phyloP scores from a whole-genome alignment of 1,140 invertebrate genomes.

The Sitodiplosis mosellana region DNA sequence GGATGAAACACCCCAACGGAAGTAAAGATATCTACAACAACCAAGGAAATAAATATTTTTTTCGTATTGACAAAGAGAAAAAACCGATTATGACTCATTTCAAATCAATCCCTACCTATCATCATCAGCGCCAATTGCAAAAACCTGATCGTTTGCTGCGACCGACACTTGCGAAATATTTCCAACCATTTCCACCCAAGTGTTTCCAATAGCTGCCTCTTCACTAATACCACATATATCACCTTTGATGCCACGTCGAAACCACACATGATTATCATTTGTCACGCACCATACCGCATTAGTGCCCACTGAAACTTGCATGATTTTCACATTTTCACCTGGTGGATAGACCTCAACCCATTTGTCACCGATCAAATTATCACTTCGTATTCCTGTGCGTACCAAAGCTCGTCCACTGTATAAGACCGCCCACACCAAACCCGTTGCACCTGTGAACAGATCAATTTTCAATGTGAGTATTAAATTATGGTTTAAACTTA shows the following conservation, averaged over 20 bases:
- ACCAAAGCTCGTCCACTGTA: conserved; percentile 64
- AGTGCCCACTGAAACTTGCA: conserved; percentile 64
- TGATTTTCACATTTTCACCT: conserved; percentile 41
- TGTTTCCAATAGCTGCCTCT: conserved; percentile 48
- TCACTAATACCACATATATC: conserved; percentile 47
- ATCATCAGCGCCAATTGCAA: conserved; percentile 27
- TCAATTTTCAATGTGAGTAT: too few relatives aligned
- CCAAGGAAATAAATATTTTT: conserved; percentile 30
- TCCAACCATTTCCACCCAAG: conserved; percentile 72
- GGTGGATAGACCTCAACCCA: conserved; percentile 70
- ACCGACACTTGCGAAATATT: conserved; percentile 68
- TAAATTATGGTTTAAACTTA: too few relatives aligned
- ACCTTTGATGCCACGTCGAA: conserved; percentile 63
- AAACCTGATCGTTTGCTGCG: conserved; percentile 68
- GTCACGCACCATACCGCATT: conserved; percentile 74
- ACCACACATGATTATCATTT: conserved; percentile 74
- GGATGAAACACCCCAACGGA: conserved; percentile 54
- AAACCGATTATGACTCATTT: conserved; percentile 16
- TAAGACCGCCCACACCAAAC: conserved; percentile 67
- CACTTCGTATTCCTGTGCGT: conserved; percentile 53
- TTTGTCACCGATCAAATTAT: conserved; percentile 49
- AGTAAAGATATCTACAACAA: conserved; percentile 50
- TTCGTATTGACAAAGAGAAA: not conserved
- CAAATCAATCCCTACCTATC: conserved; percentile 29
- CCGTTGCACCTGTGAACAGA: conserved; percentile 32